A percentile compares a stretch with the other conserved stretches of the same genome.
Conservation (phyloP, 2,797 vertebrate genomes). For the Onychomys arenicola region DNA sequence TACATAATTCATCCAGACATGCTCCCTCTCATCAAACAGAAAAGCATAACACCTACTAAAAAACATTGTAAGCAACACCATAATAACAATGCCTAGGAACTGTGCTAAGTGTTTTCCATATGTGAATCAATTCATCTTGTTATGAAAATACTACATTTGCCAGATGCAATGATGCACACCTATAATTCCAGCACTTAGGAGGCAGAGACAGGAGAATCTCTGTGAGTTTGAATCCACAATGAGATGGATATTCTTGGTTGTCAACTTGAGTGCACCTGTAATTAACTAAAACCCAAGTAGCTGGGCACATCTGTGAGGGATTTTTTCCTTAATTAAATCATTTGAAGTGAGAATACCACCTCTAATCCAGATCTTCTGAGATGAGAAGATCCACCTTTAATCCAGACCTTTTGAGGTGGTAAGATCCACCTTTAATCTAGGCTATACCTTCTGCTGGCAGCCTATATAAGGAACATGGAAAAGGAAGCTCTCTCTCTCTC, state of each 20-base stretch:
- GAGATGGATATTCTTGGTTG: background rate
- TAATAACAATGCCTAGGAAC: background rate
- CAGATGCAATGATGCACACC: fast-evolving
- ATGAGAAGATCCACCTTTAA: background rate
- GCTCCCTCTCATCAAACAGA: background rate
- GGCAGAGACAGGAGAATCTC: background rate
- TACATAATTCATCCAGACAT: background rate
- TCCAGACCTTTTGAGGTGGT: background rate
- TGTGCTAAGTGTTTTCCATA: background rate
- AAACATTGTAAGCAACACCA: background rate
- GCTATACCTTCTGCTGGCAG: background rate
- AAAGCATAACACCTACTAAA: constrained; percentile 13
- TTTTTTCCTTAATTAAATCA: background rate
- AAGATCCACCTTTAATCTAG: background rate
- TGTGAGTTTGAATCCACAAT: background rate
- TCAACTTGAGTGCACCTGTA: background rate
- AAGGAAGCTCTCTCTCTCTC: background rate
- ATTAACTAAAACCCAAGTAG: background rate
- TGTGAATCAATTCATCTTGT: background rate
- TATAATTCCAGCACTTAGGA: background rate
- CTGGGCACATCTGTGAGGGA: background rate
- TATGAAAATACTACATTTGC: background rate
- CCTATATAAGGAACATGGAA: background rate
- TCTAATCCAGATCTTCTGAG: background rate
- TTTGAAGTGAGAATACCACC: background rate